Evolutionary conservation across 1,140 invertebrate genomes (phyloP), one percentile per base, ranked within the genome.

Genomic region (Penaeus japonicus): DNA sequence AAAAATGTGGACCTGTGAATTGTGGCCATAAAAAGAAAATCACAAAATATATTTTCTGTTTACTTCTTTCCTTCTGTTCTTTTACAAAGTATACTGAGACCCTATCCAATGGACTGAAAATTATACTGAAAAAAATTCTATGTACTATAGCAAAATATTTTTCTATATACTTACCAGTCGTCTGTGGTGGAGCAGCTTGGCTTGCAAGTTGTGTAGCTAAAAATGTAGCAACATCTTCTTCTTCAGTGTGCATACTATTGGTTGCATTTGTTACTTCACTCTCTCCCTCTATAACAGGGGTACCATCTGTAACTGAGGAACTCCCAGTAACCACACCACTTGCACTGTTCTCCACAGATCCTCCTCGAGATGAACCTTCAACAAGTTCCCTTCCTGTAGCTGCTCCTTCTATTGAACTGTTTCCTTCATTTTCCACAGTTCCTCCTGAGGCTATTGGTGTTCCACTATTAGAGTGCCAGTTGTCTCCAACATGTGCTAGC

Each of bases 191-290:
- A 15, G 86, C 86, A 62, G 86, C 86, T 81, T 88, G 86, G 77
- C 86, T 88, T 22, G 86, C 86, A 32, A 88, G 54, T 62, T 88
- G 86, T 59, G 86, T 88, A 18, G 86, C 86, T 22, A 88, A 27
- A 54, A 88, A 88, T 20, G 86, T 88, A 22, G 86, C 86, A 24
- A 88, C 86, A 77, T 88, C 86, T 65, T 88, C 86, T 55, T 88
- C 86, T 39, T 88, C 86, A 17, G 86, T 88, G 55, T 88, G 86
- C 86, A 88, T 88, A 47, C n/a, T 88, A 4, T 80, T 55, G 18
- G 57, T 17, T 22, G 77, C 54, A 32, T 59, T 39, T 22, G 82
- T 35, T 47, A 7, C 47, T 47, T 47, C 47, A 47, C 47, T 47
- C 1, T 47, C 47, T 10, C 10, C 10, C 15, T 47, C 47, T 47